Base-by-base conservation (phyloP, 2,113 vertebrate species). In the Siniperca knerii region DNA sequence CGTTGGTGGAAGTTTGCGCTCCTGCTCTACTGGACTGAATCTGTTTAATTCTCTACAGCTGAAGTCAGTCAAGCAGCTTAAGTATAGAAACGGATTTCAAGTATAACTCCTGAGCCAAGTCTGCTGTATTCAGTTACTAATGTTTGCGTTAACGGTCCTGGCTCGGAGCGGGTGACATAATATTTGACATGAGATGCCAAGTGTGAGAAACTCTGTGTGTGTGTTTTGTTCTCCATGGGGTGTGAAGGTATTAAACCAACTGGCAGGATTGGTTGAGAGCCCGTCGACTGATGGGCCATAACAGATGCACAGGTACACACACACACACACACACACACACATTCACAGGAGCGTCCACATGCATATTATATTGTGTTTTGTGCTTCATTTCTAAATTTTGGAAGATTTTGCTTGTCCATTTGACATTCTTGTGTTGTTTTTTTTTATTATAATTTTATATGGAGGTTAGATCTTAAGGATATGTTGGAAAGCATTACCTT, bases 251-350 rank as follows among this genome's bases (percentile, higher is more conserved):
- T 97, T 95, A 96, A 95, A 94, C 94, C 97, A 97, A 96, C 97
- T 97, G 97, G 96, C 95, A 85, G 86, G 80, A 83, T 68, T 80
- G 88, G 68, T 20, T 96, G 95, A 97, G 95, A 95, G 93, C 95
- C 91, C 68, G 87, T 68, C 74, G 92, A 90, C 81, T 96, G 96
- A 98, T 91, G 93, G 93, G 95, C 93, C 89, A 88, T 86, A 97
- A 96, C 97, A 98, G 97, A 97, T 98, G 97, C 92, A 95, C 97
- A 98, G 96, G 97, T 97, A 97, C 87, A 95, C 95, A 85, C 96
- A 95, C 94, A 81, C 73, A 72, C 50, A 76, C 46, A 70, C 52
- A 73, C 35, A 57, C 25, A 40, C 62, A 33, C 48, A 54, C 94
- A 85, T 87, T 86, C 87, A 48, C 65, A 66, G 4, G 12, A 35